Base-by-base conservation (phyloP, 1,140 invertebrate genomes). In the Sipha flava region DNA sequence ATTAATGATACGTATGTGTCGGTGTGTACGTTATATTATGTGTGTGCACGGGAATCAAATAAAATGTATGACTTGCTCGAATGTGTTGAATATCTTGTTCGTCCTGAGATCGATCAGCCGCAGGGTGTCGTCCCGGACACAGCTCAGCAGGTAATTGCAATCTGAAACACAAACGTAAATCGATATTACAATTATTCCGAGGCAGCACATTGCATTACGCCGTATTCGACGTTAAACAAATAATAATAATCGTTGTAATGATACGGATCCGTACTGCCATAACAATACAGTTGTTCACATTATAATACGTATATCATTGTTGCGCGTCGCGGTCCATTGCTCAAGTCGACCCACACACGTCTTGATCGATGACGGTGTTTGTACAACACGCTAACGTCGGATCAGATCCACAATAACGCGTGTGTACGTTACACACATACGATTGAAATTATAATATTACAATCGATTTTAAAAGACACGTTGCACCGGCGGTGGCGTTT, bases 81-180 rank as follows among this genome's bases (percentile, higher is more conserved):
- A 97, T 68, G 95, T 95, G 79, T 90, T 88, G 80, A 95, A 89
- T 59, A 98, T 94, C 86, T 94, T 91, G 86, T 96, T 97, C 91
- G 94, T 96, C 82, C 96, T 89, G 77, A 98, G 88, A 87, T 99
- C 97, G 83, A 99, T 90, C 29, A 98, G 88, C 86, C 95, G 95
- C 82, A 99, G 88, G 43, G 94, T 95, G 87, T 98, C 95, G 87
- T 99, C 97, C 84, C 97, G 88, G 49, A 95, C 93, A 85, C 95
- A 97, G 83, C 93, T 92, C 82, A 98, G 87, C 64, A 98, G 88
- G 86, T 92, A 94, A 86, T 93, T 93, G 82, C 91, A 91, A 90
- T 98, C 96, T 96, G 89, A 73, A 90, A 89, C 57, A 68, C 75
- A 73, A 70, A 7, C 66, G 37, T 37, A 62, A 59, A n/a, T 43